Percentiles rank a stretch among this genome's conserved stretches.
Conservation (phyloP, 2,888 invertebrate genomes). For the Caenorhabditis angaria region DNA sequence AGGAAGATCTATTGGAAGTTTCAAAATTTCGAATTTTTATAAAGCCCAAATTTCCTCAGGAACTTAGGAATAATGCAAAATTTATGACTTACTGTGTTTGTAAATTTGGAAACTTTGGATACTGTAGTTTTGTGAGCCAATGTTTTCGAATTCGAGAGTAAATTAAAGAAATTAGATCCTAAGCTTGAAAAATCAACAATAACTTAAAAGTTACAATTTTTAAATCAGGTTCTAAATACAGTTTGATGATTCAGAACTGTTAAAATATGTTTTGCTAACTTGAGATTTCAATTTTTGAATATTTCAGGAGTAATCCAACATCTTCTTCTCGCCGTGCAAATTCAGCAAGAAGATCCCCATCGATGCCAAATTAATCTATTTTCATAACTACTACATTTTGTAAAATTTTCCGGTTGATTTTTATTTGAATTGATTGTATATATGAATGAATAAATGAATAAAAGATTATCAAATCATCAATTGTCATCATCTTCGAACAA, state of each 20-base stretch:
- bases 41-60: too few relatives aligned
- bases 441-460: background rate
- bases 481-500: background rate
- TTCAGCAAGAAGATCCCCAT: slow-evolving; percentile 33
- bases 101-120: background rate
- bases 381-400: background rate
- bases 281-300: background rate
- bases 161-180: background rate
- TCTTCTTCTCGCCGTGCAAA: slow-evolving; percentile 18
- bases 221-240: background rate
- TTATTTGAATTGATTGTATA: background rate
- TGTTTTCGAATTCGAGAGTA: background rate
- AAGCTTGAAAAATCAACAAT: background rate
- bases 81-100: too few relatives aligned
- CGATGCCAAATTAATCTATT: slow-evolving; percentile 28
- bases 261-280: background rate
- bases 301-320: background rate
- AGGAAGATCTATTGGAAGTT: background rate
- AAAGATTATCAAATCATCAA: background rate
- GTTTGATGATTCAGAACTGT: background rate
- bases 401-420: background rate
- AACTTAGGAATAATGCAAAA: too few relatives aligned
- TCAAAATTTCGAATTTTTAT: background rate
- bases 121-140: background rate
- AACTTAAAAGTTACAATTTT: background rate